Evolutionary conservation across 2,888 invertebrate genomes (phyloP).

Genomic region (Aphidoletes aphidimyza): DNA sequence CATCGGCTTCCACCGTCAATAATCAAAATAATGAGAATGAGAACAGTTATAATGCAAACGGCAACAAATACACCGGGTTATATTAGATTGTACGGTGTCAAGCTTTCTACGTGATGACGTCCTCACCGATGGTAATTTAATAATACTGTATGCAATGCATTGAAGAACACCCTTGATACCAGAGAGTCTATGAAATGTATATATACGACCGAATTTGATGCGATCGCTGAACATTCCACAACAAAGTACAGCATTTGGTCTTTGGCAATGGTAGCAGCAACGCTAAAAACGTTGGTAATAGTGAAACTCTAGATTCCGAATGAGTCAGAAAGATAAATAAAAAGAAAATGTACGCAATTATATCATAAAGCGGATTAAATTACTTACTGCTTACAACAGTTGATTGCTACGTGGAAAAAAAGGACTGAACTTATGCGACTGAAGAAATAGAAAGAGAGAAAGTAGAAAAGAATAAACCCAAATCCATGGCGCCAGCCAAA

Average conservation of each 20-base stretch:
- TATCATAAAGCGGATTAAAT: constrained; percentile 55
- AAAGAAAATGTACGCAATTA: constrained; percentile 45
- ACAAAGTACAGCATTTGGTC: too few species aligned
- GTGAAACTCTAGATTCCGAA: background rate
- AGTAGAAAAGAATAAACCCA: background rate
- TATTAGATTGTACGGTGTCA: background rate
- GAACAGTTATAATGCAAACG: constrained; percentile 35
- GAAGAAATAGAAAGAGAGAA: background rate
- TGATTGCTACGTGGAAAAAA: constrained; percentile 37
- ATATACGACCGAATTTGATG: too few species aligned
- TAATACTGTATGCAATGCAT: background rate
- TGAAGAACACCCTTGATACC: constrained; percentile 41
- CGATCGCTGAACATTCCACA: too few species aligned
- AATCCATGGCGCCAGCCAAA: constrained; percentile 26
- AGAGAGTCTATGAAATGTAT: too few species aligned
- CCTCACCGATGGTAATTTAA: constrained; percentile 31
- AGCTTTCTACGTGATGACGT: background rate
- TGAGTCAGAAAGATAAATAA: constrained; percentile 23
- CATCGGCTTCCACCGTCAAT: background rate
- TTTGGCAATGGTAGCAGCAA: background rate
- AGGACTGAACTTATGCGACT: too few species aligned
- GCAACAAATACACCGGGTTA: background rate
- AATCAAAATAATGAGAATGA: constrained; percentile 16
- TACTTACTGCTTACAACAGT: constrained; percentile 54
- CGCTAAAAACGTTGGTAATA: background rate